These are phyloP conservation scores for Elaeidobius kamerunicus DNA, from an alignment of 2,888 invertebrate genomes.

Conservation along the genomic window DNA sequence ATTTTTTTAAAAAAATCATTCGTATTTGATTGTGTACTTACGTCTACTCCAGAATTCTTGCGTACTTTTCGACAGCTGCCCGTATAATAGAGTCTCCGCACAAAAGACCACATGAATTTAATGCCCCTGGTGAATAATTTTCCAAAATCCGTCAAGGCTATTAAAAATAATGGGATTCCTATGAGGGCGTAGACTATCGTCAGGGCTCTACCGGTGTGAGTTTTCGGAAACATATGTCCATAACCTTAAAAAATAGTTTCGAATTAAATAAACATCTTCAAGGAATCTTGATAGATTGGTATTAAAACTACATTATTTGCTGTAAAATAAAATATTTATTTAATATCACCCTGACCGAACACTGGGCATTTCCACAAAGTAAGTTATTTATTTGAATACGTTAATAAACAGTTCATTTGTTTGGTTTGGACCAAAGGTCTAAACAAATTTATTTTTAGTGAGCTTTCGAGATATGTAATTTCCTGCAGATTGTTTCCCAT, in stretches of 20 bases:
- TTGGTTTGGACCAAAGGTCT: no score
- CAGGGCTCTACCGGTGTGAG: constrained; percentile 76
- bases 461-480: no score
- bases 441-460: no score
- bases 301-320: not conserved
- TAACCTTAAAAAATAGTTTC: constrained; percentile 67
- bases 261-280: not conserved
- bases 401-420: no score
- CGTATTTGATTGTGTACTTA: constrained; percentile 1
- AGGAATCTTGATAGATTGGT: no score
- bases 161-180: constrained; percentile 93
- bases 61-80: constrained; percentile 78
- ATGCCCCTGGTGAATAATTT: constrained; percentile 88
- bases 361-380: no score
- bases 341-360: not conserved
- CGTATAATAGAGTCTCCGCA: constrained; percentile 79
- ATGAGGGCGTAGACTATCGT: constrained; percentile 93
- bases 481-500: no score
- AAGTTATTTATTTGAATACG: no score
- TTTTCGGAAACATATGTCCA: constrained; percentile 93
- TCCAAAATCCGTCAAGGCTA: constrained; percentile 92
- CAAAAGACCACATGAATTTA: constrained; percentile 87
- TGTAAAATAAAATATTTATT: not conserved
- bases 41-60: constrained; percentile 54
- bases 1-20: not conserved